Percentiles rank a stretch among this genome's conserved stretches.
These are phyloP conservation scores for Atopsyche davidsoni DNA, from an alignment of 1,140 invertebrate species.

Conservation along the genomic window DNA sequence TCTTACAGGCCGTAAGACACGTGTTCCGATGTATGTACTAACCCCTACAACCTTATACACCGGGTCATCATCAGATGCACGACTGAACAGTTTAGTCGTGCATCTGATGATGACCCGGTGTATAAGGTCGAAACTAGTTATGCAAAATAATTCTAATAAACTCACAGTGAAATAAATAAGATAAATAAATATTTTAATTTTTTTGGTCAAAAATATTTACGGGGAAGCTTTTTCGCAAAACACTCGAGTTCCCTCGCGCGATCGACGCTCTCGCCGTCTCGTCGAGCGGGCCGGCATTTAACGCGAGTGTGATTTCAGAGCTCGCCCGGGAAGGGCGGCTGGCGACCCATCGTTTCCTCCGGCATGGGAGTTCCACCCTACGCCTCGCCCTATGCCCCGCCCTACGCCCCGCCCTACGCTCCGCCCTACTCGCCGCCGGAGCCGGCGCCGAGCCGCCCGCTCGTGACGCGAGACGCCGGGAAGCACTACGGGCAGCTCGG, in stretches of 20 bases:
- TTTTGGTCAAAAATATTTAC: not conserved
- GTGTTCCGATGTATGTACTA: too few relatives aligned
- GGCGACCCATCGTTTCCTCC: conserved; percentile 44
- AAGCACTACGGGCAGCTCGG: too few relatives aligned
- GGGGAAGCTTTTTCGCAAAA: not conserved
- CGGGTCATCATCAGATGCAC: too few relatives aligned
- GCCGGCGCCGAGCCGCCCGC: conserved; percentile 29
- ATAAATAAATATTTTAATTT: too few relatives aligned
- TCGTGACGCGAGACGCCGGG: conserved; percentile 37
- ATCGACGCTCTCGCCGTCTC: not conserved
- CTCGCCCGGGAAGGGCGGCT: conserved; percentile 41
- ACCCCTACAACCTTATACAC: too few relatives aligned
- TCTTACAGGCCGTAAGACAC: too few relatives aligned
- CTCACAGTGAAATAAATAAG: too few relatives aligned
- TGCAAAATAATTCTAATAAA: too few relatives aligned
- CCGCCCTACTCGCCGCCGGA: conserved; percentile 12
- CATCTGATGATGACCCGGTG: too few relatives aligned
- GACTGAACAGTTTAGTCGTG: too few relatives aligned
- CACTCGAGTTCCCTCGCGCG: not conserved
- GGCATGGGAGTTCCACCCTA: conserved; percentile 29
- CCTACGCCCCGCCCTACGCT: conserved; percentile 10
- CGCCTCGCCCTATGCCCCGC: conserved; percentile 15
- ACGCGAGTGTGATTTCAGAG: conserved; percentile 34
- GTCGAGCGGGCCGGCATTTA: not conserved
- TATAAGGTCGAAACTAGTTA: too few relatives aligned